Evolutionary conservation across 2,888 invertebrate species (phyloP), one percentile per base, ranked within the genome.

Genomic region (Gastrophysa polygoni): DNA sequence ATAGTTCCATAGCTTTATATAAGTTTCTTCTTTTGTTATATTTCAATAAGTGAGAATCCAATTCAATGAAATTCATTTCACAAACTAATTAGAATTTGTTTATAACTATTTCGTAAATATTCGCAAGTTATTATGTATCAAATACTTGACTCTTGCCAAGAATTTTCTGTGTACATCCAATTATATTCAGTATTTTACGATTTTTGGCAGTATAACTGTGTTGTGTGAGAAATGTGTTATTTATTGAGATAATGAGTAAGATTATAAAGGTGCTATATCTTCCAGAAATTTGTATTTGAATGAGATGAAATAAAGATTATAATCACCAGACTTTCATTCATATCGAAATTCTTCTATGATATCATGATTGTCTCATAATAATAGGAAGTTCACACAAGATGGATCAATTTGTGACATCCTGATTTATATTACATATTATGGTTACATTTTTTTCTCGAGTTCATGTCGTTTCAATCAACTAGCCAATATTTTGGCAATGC

Each of bases 111-210:
- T 18, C 29, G 11, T 18, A 7, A 51, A 51, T 38, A 38, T 43
- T 24, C 17, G 54, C 54, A 43, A 64, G 54, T 68, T 64, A n/a
- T n/a, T n/a, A 58, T 68, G 68, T 66, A 64, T 64, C 61, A 63
- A 63, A 61, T 59, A 59, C 57, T 60, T 59, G 59, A 61, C 71
- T 73, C 73, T 75, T 75, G 74, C 74, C 73, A 71, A 69, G 69
- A 65, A 68, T 68, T 59, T 63, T 63, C 52, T 67, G 62, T 44
- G 63, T 63, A 62, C 57, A 58, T 69, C 43, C 20, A 54, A 60
- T 62, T 63, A 64, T 66, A 66, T 57, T 59, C 70, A 71, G 71
- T 74, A 69, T 70, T 71, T 70, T 69, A 57, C 24, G 63, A 49
- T 48, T 61, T 68, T 59, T 65, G 54, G 66, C 71, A 71, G 69